Evolutionary conservation across 2,113 vertebrate genomes (phyloP), one percentile per base, ranked within the genome.

Genomic region (Brienomyrus brachyistius): DNA sequence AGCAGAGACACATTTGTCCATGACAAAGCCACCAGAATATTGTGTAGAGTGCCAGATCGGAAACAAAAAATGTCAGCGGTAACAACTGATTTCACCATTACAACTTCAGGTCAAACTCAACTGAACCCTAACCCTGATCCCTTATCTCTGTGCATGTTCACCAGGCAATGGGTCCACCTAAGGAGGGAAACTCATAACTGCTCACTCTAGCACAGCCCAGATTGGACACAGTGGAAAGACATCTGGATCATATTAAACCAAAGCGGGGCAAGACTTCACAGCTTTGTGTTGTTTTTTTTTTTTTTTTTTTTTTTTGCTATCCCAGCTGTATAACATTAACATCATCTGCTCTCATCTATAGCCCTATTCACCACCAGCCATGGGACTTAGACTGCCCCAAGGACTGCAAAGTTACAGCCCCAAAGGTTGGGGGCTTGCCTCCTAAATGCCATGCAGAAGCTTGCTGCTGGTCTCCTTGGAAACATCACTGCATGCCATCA

Each of bases 401-500:
- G 80, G 9, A 48, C 9, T 40, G 17, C n/a, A 52, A 15, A 86
- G 48, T n/a, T 31, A 47, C 47, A 48, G 4, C 17, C 45, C 6
- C 40, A 21, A 5, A 47, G 13, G 50, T 6, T 51, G 45, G n/a
- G 15, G 21, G 23, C 45, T 40, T 17, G 21, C 31, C 10, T 52
- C 1, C 62, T 8, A 1, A 54, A 27, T 21, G 5, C 23, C 31
- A n/a, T 27, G 50, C 17, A 51, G 11, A 54, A 17, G 11, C 45
- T 31, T 43, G 15, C 19, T 40, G 50, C 66, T 87, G 89, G 91
- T 94, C 90, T 92, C 91, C 83, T 48, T 88, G 70, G 90, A 90
- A 92, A 91, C 90, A 66, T 83, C 45, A 62, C 82, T 17, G 27
- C 92, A 94, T 93, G 89, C 94, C 93, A 93, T 91, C 89, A 92